These are phyloP conservation scores for Threskiornis aethiopicus DNA, from an alignment of 2,797 vertebrate species.

Conservation along the genomic window DNA sequence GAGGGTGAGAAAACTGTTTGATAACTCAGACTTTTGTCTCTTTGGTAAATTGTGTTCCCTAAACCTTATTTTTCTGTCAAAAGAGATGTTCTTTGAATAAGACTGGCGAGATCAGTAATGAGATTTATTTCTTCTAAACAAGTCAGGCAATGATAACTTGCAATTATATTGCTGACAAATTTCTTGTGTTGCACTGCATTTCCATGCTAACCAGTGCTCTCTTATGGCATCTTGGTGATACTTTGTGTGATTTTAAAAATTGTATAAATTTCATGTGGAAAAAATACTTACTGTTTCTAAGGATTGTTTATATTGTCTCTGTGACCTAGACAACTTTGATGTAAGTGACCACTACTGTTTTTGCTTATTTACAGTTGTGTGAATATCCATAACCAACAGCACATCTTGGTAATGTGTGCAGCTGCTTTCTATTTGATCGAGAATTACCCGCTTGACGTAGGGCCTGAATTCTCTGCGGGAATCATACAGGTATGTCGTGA, in stretches of 20 bases:
- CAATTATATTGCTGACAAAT: background rate
- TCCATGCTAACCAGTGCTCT: background rate
- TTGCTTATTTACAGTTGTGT: slow-evolving; percentile 83
- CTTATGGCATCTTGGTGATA: background rate
- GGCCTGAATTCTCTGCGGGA: slow-evolving; percentile 91
- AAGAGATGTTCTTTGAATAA: background rate
- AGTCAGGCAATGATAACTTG: background rate
- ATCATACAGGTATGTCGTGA: slow-evolving; percentile 87
- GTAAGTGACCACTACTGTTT: background rate
- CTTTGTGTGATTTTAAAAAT: background rate
- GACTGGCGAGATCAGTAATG: background rate
- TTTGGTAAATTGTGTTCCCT: background rate
- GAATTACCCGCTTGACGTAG: slow-evolving; percentile 96
- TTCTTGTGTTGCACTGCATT: background rate
- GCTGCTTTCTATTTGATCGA: slow-evolving; percentile 98
- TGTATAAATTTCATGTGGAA: background rate
- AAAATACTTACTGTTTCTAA: background rate
- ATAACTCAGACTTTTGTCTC: background rate
- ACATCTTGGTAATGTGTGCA: slow-evolving; percentile 96
- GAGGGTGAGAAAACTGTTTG: background rate
- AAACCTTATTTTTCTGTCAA: background rate
- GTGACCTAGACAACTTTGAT: background rate
- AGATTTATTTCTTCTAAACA: background rate
- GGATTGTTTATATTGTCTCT: background rate
- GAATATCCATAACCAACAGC: slow-evolving; percentile 94